Percentiles rank a stretch among this genome's conserved stretches.
These are phyloP conservation scores for Novumbra hubbsi DNA, from an alignment of 2,797 vertebrate genomes.

Conservation along the genomic window DNA sequence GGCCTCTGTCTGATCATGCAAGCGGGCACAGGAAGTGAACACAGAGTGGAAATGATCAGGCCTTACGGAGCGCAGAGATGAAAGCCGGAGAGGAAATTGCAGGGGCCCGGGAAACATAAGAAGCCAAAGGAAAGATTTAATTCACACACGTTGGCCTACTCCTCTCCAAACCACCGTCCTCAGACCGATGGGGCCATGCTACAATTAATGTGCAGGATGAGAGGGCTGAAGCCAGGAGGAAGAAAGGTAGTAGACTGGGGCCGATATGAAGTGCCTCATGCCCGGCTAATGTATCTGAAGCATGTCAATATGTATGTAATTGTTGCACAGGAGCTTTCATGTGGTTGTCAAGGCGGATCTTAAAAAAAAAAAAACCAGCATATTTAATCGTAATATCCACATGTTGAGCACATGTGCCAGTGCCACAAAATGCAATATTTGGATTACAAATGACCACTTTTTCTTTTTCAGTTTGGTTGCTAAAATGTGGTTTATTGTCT, in stretches of 20 bases:
- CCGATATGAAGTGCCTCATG: slow-evolving; percentile 58
- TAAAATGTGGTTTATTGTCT: slow-evolving; percentile 37
- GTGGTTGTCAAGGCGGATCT: slow-evolving; percentile 40
- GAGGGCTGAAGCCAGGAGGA: slow-evolving; percentile 53
- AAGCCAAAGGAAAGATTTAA: slow-evolving; percentile 62
- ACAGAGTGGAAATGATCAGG: slow-evolving; percentile 53
- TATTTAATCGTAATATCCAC: not conserved
- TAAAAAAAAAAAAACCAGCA: not conserved
- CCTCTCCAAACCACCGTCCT: slow-evolving; percentile 31
- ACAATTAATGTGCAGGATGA: slow-evolving; percentile 66
- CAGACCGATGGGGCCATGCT: slow-evolving; percentile 34
- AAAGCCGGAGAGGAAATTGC: slow-evolving; percentile 63
- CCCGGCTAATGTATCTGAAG: slow-evolving; percentile 56
- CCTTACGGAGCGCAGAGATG: slow-evolving; percentile 53
- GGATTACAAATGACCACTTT: slow-evolving; percentile 21
- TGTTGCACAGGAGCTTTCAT: slow-evolving; percentile 62
- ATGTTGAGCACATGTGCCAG: slow-evolving; percentile 60
- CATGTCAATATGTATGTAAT: slow-evolving; percentile 71
- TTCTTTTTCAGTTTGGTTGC: slow-evolving; percentile 33
- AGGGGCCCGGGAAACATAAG: slow-evolving; percentile 61
- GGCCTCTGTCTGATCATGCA: slow-evolving; percentile 27
- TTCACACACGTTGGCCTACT: slow-evolving; percentile 48
- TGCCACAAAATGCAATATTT: slow-evolving; percentile 50
- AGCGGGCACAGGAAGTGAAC: slow-evolving; percentile 41
- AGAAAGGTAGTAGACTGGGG: slow-evolving; percentile 55